Conservation (phyloP, 2,888 invertebrate species). For the Parascotia fuliginaria region DNA sequence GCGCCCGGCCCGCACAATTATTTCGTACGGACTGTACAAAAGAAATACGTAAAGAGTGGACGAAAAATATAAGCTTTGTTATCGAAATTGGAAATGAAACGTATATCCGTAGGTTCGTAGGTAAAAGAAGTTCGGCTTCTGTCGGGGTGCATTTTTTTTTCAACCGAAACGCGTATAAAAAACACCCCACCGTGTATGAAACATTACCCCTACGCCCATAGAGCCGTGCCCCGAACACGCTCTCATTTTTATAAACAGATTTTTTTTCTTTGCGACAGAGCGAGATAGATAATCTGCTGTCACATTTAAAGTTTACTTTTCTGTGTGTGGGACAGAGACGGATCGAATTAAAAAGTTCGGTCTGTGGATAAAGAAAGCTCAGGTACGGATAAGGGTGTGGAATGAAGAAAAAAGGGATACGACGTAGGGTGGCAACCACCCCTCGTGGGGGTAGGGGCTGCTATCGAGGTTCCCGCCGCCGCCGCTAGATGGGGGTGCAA, state of each 20-base stretch:
- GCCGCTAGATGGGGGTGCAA: slow-evolving; percentile 80
- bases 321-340: slow-evolving; percentile 61
- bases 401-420: slow-evolving; percentile 84
- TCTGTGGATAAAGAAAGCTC: slow-evolving; percentile 83
- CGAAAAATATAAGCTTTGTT: slow-evolving; percentile 79
- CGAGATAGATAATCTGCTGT: slow-evolving; percentile 53
- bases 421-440: slow-evolving; percentile 75
- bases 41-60: slow-evolving; percentile 60
- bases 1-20: slow-evolving; percentile 70
- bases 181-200: slow-evolving; percentile 81
- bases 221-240: slow-evolving; percentile 71
- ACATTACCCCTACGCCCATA: slow-evolving; percentile 80
- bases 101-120: slow-evolving; percentile 69
- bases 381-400: slow-evolving; percentile 85
- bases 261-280: slow-evolving; percentile 76
- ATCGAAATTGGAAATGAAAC: slow-evolving; percentile 83
- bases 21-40: slow-evolving; percentile 57
- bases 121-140: slow-evolving; percentile 73
- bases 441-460: slow-evolving; percentile 59
- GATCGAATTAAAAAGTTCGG: slow-evolving; percentile 78
- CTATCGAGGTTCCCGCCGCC: slow-evolving; percentile 63
- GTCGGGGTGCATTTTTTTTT: slow-evolving; percentile 79
- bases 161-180: slow-evolving; percentile 71
- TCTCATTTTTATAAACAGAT: slow-evolving; percentile 82
- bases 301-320: slow-evolving; percentile 34